Evolutionary conservation across 2,113 vertebrate genomes (phyloP), one percentile per base, ranked within the genome.

Genomic region (Istiophorus platypterus): DNA sequence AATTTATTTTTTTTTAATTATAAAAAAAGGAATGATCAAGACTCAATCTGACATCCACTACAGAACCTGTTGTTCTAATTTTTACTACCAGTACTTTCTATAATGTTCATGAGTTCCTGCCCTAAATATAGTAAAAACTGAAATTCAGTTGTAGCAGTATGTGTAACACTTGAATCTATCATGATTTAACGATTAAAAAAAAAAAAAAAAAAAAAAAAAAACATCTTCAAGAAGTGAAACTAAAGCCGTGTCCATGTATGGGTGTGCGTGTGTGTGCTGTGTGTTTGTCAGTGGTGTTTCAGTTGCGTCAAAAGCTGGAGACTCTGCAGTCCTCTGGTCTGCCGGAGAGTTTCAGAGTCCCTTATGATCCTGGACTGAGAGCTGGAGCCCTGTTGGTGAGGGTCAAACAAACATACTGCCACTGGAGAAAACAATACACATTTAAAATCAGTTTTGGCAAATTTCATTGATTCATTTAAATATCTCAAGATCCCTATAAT

Each of bases 251-350:
- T n/a, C n/a, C n/a, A 61, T 13, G 24, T 51, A 37, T 66, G 18
- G 56, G 42, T 62, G 42, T 69, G 63, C 78, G 31, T 70, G 68
- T 85, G 63, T 74, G 59, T 75, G 45, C 11, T 39, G 24, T 74
- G 11, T 72, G 47, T 4, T 52, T 56, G 1, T 68, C 91, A 99
- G 99, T 98, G 92, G 95, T 99, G 92, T 91, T 93, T 49, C 98
- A 98, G 90, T 89, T 99, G 82, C 97, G 97, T 68, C 97, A 99
- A 93, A 99, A 97, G 82, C 95, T 99, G 93, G 98, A 99, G 95
- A 95, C 87, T 76, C 93, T 99, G 31, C 97, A 98, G 85, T 93
- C 85, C 57, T 96, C 94, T 4, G 96, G 95, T 71, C 95, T 99
- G 64, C 99, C 98, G 0, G 88, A 96, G 80, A 97, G 95, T 91